Percentiles rank a stretch among this genome's conserved stretches.
phyloP scores from a whole-genome alignment of 64 coral and sea anemone genomes.

The Trachythela sp. region DNA sequence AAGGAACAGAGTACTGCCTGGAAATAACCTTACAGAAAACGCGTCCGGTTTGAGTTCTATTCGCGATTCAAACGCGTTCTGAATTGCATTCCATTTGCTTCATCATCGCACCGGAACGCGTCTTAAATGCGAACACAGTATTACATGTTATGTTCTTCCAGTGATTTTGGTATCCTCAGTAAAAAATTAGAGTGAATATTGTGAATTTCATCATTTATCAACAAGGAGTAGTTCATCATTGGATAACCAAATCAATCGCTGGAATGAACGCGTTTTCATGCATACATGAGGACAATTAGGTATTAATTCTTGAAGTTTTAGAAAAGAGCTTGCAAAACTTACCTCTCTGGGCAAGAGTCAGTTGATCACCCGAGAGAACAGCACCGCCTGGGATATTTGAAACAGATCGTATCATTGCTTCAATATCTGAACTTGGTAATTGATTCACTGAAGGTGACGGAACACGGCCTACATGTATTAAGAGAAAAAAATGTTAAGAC shows the following conservation, averaged over 20 bases:
- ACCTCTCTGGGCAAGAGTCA: constrained; percentile 29
- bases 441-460: constrained; percentile 86
- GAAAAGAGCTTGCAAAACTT: neutral
- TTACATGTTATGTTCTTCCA: neutral
- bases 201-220: neutral
- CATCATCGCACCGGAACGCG: too few species aligned
- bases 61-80: too few species aligned
- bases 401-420: constrained; percentile 89
- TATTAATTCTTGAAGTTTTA: too few species aligned
- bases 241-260: neutral
- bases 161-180: neutral
- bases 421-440: constrained; percentile 94
- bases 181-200: constrained; percentile 15
- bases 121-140: neutral
- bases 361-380: constrained; percentile 31
- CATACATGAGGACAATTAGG: too few species aligned
- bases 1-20: too few species aligned
- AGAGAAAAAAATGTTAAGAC: neutral
- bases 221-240: neutral
- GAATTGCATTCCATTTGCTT: too few species aligned
- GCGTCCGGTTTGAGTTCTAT: too few species aligned
- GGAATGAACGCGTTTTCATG: too few species aligned
- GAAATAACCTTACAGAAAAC: too few species aligned
- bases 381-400: constrained; percentile 18
- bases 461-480: constrained; percentile 48